Evolutionary conservation across 2,888 invertebrate species (phyloP).

Genomic region (Corythucha ciliata): DNA sequence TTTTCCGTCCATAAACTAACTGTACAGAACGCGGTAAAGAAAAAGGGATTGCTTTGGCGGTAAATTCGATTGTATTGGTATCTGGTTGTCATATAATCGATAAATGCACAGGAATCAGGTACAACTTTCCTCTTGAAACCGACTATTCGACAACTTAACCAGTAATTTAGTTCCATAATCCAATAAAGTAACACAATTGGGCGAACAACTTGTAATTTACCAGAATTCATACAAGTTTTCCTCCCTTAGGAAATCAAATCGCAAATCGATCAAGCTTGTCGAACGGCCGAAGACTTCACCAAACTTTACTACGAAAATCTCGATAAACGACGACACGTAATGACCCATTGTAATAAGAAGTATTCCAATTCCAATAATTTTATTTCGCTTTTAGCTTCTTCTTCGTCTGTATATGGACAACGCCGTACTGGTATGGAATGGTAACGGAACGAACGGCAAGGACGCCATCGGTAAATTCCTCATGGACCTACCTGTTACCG

Average conservation of each 20-base stretch:
- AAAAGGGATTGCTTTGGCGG: too few species aligned
- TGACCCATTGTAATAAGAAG: neutral
- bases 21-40: too few species aligned
- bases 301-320: constrained; percentile 81
- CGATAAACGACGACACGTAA: constrained; percentile 73
- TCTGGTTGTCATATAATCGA: too few species aligned
- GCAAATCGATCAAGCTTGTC: constrained; percentile 69
- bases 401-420: constrained; percentile 72
- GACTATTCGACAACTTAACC: too few species aligned
- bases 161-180: too few species aligned
- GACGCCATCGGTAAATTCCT: constrained; percentile 78
- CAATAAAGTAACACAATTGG: too few species aligned
- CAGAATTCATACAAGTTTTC: too few species aligned
- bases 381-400: constrained; percentile 50
- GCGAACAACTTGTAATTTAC: too few species aligned
- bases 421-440: constrained; percentile 86
- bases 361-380: neutral
- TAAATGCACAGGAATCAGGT: too few species aligned
- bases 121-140: too few species aligned
- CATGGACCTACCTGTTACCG: constrained; percentile 69
- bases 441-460: constrained; percentile 70
- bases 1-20: too few species aligned
- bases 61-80: too few species aligned
- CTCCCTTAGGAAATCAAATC: constrained; percentile 51
- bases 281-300: constrained; percentile 80